phyloP scores from a whole-genome alignment of 2,888 invertebrate species.

The Agrilus biguttatus region DNA sequence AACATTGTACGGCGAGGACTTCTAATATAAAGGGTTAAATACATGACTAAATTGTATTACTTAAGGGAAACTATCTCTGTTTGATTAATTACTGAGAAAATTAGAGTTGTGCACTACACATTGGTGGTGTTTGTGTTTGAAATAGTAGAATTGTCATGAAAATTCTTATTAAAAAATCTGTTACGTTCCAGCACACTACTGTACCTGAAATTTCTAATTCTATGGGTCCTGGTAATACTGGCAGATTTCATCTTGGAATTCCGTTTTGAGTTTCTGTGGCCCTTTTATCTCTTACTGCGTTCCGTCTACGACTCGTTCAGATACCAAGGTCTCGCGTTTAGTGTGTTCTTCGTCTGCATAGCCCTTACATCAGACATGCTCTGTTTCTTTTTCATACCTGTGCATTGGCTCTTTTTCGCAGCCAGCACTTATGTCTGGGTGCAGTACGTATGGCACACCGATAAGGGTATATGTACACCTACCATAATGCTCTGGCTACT shows the following conservation, averaged over 20 bases:
- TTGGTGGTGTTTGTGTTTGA: too few relatives aligned
- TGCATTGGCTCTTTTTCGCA: conserved; percentile 94
- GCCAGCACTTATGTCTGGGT: conserved; percentile 99
- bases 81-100: too few relatives aligned
- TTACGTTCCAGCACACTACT: conserved; percentile 70
- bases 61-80: too few relatives aligned
- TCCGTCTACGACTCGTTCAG: conserved; percentile 95
- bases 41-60: too few relatives aligned
- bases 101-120: too few relatives aligned
- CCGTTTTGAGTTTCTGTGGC: conserved; percentile 98
- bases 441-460: conserved; percentile 96
- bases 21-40: too few relatives aligned
- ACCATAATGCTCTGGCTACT: conserved; percentile 88
- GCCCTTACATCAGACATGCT: conserved; percentile 96
- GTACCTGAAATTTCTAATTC: conserved; percentile 87
- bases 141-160: too few relatives aligned
- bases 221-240: conserved; percentile 89
- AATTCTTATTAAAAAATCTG: conserved; percentile 4
- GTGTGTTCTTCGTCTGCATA: conserved; percentile 94
- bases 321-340: conserved; percentile 96
- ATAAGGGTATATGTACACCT: conserved; percentile 84
- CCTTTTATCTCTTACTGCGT: conserved; percentile 90
- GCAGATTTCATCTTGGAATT: conserved; percentile 96
- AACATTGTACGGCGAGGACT: too few relatives aligned
- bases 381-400: conserved; percentile 97